Base-by-base conservation (phyloP, 64 coral and sea anemone genomes). In the Montipora sp. region DNA sequence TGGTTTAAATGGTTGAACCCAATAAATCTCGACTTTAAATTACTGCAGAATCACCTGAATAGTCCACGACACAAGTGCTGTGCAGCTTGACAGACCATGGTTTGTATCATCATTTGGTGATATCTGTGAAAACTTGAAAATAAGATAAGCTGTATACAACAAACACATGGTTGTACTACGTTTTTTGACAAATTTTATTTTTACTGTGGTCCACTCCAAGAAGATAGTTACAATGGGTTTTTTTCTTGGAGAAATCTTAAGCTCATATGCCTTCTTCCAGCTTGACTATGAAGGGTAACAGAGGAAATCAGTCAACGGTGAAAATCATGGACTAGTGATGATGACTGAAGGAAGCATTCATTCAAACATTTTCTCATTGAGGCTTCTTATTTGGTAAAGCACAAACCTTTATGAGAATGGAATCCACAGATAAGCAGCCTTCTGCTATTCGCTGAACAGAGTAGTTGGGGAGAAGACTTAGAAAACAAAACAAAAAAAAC, bases 21-120 rank as follows among this genome's bases (percentile, higher is more conserved):
- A 11, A 57, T 57, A 57, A 0, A 8, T 8, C 53, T 8, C 11
- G 53, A 57, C 11, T 6, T 57, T 6, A 57, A 3, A 63, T 63
- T 7, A 63, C 3, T 63, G 60, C 9, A 22, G 3, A 60, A 77
- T 80, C 7, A 96, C 95, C 92, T 96, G 95, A 21, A 96, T 87
- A 46, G 95, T 88, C 95, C 95, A 96, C 0, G 95, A 96, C 2
- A 96, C 95, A 11, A 96, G 83, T 10, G 93, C 59, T 21, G 59
- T 94, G 68, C 51, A 94, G 46, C 7, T 87, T 45, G 91, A 36
- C 18, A 20, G 47, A 66, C 23, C 51, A 73, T 74, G 0, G 47
- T 16, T 77, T 51, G 18, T 44, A 43, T 79, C 84, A 21, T 81
- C 84, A 80, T 12, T 86, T 8, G 58, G 73, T 47, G 75, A 87